These are phyloP conservation scores for Hippocampus abdominalis DNA, from an alignment of 2,113 vertebrate genomes.

Conservation along the genomic window DNA sequence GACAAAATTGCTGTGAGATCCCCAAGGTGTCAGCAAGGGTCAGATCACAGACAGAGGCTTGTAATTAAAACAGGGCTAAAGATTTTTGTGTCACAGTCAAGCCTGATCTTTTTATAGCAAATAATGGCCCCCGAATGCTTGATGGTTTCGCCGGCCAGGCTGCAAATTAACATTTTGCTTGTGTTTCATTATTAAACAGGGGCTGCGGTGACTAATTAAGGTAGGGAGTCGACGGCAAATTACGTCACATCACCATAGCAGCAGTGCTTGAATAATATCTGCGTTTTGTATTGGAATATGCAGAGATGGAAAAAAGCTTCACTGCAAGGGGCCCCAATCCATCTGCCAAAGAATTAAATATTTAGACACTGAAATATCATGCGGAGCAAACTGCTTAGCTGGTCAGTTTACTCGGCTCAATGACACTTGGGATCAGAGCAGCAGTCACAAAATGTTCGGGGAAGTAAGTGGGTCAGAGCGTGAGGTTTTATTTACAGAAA, in stretches of 20 bases:
- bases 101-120: constrained; percentile 28
- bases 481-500: constrained; percentile 27
- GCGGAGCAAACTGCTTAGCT: background rate
- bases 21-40: constrained; percentile 52
- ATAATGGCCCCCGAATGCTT: constrained; percentile 29
- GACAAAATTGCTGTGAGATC: constrained; percentile 45
- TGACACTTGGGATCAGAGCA: constrained; percentile 21
- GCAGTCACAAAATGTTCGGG: constrained; percentile 21
- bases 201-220: constrained; percentile 29
- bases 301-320: background rate
- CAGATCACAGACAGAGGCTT: constrained; percentile 28
- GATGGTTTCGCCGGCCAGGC: constrained; percentile 21
- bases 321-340: background rate
- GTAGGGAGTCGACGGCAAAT: constrained; percentile 4
- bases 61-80: constrained; percentile 55
- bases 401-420: constrained; percentile 18
- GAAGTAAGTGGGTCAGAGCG: background rate
- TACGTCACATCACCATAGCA: constrained; percentile 8
- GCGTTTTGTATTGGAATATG: background rate
- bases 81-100: constrained; percentile 34
- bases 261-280: background rate
- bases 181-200: constrained; percentile 44
- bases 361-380: constrained; percentile 2
- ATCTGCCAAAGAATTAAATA: background rate
- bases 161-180: constrained; percentile 36